A percentile compares a stretch with the other conserved stretches of the same genome.
Conservation (phyloP, 2,113 vertebrate genomes). For the Entomyzon cyanotis region DNA sequence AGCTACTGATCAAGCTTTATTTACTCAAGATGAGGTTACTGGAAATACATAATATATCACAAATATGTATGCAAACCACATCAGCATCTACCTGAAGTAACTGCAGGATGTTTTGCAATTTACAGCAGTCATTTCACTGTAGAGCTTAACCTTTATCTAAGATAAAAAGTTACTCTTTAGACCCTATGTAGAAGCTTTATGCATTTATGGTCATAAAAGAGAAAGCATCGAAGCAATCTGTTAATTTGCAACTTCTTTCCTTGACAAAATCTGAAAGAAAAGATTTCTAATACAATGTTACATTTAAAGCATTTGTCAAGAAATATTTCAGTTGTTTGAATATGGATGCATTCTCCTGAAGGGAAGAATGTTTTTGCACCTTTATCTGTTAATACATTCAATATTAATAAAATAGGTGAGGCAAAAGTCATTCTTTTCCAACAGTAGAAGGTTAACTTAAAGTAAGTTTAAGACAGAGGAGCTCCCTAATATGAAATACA, state of each 20-base stretch:
- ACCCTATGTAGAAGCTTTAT: background rate
- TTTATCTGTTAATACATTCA: conserved; percentile 77
- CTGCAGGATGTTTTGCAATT: background rate
- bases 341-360: conserved; percentile 66
- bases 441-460: conserved; percentile 63
- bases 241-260: background rate
- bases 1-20: background rate
- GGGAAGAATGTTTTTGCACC: conserved; percentile 73
- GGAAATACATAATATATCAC: background rate
- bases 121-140: background rate
- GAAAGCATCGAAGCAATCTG: background rate
- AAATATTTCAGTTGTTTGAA: conserved; percentile 61
- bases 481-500: conserved; percentile 52
- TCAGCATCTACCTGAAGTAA: background rate
- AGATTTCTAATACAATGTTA: background rate
- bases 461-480: conserved; percentile 61
- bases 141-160: background rate
- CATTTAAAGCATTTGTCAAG: background rate
- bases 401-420: conserved; percentile 78
- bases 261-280: background rate
- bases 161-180: background rate
- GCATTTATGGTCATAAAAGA: background rate
- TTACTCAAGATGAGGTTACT: background rate
- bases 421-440: conserved; percentile 56
- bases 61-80: background rate